Percentiles rank a stretch among this genome's conserved stretches.
These are phyloP conservation scores for Ephestia elutella DNA, from an alignment of 1,140 invertebrate genomes.

Conservation along the genomic window DNA sequence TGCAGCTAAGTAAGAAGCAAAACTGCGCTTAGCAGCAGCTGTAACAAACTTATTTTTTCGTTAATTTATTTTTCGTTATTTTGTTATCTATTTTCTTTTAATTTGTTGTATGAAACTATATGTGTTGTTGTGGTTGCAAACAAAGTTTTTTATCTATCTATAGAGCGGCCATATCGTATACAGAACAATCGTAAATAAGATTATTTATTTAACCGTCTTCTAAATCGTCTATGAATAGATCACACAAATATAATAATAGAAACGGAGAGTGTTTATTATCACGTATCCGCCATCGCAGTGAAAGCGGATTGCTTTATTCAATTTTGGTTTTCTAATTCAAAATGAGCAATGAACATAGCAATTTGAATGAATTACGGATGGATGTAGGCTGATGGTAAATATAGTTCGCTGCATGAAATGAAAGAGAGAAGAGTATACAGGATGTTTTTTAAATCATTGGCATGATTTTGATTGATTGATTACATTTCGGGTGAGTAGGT, in stretches of 20 bases:
- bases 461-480: no score
- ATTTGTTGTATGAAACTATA: no score
- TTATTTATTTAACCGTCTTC: no score
- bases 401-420: not conserved
- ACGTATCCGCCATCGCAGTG: not conserved
- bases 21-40: not conserved
- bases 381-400: not conserved
- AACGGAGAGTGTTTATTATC: not conserved
- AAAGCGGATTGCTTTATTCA: constrained; percentile 2
- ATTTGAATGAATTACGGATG: constrained; percentile 1
- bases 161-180: no score
- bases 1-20: not conserved
- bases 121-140: no score
- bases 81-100: no score
- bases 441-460: no score
- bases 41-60: no score
- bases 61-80: no score
- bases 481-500: no score
- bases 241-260: not conserved
- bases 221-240: not conserved
- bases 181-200: no score
- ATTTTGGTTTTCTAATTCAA: constrained; percentile 4
- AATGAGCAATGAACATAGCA: constrained; percentile 2
- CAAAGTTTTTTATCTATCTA: no score
- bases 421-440: not conserved